Base-by-base conservation (phyloP, 2,113 vertebrate species). In the Pogonocichla stellata region DNA sequence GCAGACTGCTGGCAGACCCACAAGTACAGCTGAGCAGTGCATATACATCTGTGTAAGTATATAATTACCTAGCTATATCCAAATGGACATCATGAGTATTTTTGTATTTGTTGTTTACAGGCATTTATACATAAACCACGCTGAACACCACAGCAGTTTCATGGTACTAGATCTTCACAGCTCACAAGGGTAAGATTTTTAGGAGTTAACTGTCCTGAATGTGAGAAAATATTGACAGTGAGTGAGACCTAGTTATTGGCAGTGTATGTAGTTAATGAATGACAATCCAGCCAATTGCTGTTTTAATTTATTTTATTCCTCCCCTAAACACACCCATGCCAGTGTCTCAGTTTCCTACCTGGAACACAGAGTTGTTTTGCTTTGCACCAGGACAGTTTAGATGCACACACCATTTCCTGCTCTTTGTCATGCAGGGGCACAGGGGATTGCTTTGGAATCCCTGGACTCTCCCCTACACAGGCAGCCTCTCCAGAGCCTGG, bases 341-440 rank as follows among this genome's bases (percentile, higher is more conserved):
- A 81, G 19, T 1, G 25, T 79, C 20, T 45, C 23, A 40, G 51
- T 43, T 34, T n/a, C 58, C 67, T 26, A 56, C 20, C 57, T 64
- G 43, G 20, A 72, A 38, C 31, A 43, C 2, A 14, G 0, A 20
- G 31, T 6, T 61, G 31, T 5, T 74, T 34, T 62, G 15, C 60
- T 53, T n/a, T 57, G 56, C 28, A 86, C 16, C 17, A 40, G 3
- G 14, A 16, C 23, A 79, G 38, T 47, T 40, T 3, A 45, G 10
- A 47, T 28, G 16, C 0, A 45, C 14, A 57, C 5, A 53, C 4
- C 14, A 66, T 38, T 5, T 18, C 34, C n/a, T 50, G 20, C 4
- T 31, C 26, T 26, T 31, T 38, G 26, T 9, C 10, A 31, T 1
- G 12, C 9, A 7, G 0, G 2, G 22, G n/a, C 42, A 20, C n/a